Base-by-base conservation (phyloP, 2,888 invertebrate species). In the Melanostoma mellinum region DNA sequence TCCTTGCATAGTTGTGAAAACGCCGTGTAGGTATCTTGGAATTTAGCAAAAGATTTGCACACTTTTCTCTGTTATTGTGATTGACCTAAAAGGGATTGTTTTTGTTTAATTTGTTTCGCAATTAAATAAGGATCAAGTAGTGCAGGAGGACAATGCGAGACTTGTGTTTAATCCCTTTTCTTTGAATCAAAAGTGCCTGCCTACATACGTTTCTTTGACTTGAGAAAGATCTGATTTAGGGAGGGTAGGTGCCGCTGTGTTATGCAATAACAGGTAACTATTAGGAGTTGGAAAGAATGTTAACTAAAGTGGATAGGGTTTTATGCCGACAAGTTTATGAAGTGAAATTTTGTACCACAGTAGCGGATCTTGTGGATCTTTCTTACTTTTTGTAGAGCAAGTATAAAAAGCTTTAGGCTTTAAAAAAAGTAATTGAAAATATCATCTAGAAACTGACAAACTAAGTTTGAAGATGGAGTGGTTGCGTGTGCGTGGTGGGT, bases 101-200 rank as follows among this genome's bases (percentile, higher is more conserved):
- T 35, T 48, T 61, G 63, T 50, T 50, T 63, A 52, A 82, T 82
- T 78, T 58, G 82, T 69, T 74, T 77, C 53, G 82, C 82, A 82
- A 82, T 82, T 82, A 78, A 82, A 78, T 74, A 58, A 32, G 82
- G 82, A 82, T 78, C 68, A 73, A 56, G 53, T 48, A 55, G 33
- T 33, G 32, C 42, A 61, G 50, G 30, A 32, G 65, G 53, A 68
- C 63, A 74, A 77, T 77, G 81, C 10, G 44, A 61, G 77, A 77
- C 81, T 73, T 77, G 81, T 77, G 76, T 58, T 56, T 33, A 38
- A 10, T 44, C 4, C 36, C 38, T 50, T 50, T 9, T 30, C 3
- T 35, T 6, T 50, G 32, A 30, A 20, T 20, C 20, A 0, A 20
- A 20, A 20, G 20, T 20, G 0, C 20, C 20, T 20, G 20, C 20